Base-by-base conservation (phyloP, 2,888 invertebrate species). In the Polyommatus icarus region DNA sequence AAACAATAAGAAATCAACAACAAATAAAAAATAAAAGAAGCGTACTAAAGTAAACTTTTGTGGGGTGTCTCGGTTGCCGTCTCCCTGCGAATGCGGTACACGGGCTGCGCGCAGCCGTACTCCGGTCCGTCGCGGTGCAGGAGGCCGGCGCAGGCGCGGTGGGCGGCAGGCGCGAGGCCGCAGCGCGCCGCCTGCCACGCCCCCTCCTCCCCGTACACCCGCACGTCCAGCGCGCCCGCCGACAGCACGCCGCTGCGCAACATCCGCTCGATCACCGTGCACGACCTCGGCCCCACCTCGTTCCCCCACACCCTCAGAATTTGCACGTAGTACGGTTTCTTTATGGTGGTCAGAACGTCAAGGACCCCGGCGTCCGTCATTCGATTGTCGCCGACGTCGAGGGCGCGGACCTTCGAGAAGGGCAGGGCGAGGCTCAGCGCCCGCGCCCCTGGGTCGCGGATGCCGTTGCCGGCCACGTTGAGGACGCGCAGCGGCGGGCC, bases 341-440 rank as follows among this genome's bases (percentile, higher is more conserved):
- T 95, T 1, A 96, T 81, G 0, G 95, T 91, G 80, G 95, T 92
- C 71, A 96, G 86, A 72, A 96, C 82, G 79, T 94, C 92, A 1
- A 94, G 81, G 50, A 95, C 83, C 15, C 96, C 95, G 40, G 79
- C 80, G 79, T 96, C 95, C 1, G 88, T 91, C 73, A 96, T 89
- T 83, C 90, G 91, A 82, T 96, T 96, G 71, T 94, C 83, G 0
- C 94, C 91, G 4, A 96, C 87, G 80, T 96, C 96, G 32, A 96
- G 85, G 0, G 95, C 91, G 71, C 95, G 86, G 10, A 96, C 84
- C 88, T 92, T 95, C 0, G 96, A 95, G 83, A 87, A 95, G 1
- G 96, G 95, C 84, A 96, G 81, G 0, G 92, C 92, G 71, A 91
- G 92, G 84, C 95, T 95, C 71, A 95, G 82, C 0, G 95, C 92